A percentile compares a stretch with the other conserved stretches of the same genome.
Conservation (phyloP, 2,797 vertebrate species). For the Syndactyla subalaris region DNA sequence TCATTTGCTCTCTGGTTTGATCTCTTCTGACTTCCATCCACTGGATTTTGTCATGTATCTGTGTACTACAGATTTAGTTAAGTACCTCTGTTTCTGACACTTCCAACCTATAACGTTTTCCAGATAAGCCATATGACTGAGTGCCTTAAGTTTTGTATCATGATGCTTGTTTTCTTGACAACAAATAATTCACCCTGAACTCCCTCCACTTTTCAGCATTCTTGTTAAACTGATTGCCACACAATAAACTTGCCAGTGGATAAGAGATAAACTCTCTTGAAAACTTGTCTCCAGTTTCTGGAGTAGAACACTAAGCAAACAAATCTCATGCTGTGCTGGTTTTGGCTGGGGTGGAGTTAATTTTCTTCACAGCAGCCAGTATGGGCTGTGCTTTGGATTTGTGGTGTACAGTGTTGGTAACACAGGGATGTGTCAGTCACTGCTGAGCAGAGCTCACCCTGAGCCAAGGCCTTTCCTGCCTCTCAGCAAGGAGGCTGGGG, state of each 20-base stretch:
- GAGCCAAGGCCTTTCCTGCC: not conserved
- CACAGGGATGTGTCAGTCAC: not conserved
- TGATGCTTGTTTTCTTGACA: not conserved
- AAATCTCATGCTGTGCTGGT: not conserved
- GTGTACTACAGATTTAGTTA: not conserved
- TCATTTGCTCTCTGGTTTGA: not conserved
- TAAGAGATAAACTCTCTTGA: not conserved
- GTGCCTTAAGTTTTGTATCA: not conserved
- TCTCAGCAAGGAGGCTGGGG: not conserved
- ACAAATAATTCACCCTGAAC: not conserved
- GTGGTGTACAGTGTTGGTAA: not conserved
- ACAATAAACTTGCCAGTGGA: not conserved
- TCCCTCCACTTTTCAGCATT: not conserved
- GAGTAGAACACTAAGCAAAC: not conserved
- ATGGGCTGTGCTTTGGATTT: not conserved
- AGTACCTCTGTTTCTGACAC: not conserved
- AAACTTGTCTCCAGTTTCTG: not conserved
- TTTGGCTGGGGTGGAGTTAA: not conserved
- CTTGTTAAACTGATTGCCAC: not conserved
- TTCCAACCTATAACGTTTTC: not conserved
- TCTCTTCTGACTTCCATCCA: not conserved
- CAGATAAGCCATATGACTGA: not conserved
- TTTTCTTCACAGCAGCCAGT: not conserved
- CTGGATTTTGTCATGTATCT: not conserved
- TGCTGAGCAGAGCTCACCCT: not conserved